These are phyloP conservation scores for Acanthopleura granulata DNA, from an alignment of 2,888 invertebrate species.

Conservation along the genomic window DNA sequence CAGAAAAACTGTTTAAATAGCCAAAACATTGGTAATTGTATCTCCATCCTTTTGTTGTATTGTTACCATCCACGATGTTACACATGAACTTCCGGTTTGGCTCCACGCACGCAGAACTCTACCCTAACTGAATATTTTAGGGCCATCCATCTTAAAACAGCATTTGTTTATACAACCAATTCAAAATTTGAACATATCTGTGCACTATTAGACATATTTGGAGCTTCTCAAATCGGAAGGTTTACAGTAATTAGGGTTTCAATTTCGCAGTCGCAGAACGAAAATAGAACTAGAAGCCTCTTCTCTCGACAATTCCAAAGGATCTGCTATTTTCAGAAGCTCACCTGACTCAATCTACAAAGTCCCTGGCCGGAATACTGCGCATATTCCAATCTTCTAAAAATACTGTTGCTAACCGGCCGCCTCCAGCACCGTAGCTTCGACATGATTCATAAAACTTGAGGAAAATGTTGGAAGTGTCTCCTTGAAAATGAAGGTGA, in stretches of 20 bases:
- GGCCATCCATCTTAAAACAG: too few species aligned
- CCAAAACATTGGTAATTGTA: background rate
- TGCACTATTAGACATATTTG: too few species aligned
- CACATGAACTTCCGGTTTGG: too few species aligned
- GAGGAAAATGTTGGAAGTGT: background rate
- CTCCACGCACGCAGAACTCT: too few species aligned
- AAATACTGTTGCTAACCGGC: constrained; percentile 9
- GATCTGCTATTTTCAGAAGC: background rate
- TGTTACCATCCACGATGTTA: too few species aligned
- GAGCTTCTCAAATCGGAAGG: background rate
- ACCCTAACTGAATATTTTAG: too few species aligned
- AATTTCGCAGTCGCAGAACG: background rate
- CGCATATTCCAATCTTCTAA: constrained; percentile 8
- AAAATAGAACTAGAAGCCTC: background rate
- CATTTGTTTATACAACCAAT: too few species aligned
- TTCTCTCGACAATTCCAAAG: too few species aligned
- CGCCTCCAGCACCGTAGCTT: constrained; percentile 5
- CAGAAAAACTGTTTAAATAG: too few species aligned
- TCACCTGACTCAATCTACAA: constrained; percentile 7
- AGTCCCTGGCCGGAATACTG: constrained; percentile 6
- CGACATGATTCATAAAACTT: background rate
- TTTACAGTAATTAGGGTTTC: background rate
- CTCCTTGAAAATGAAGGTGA: constrained; percentile 19
- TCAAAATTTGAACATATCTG: too few species aligned
- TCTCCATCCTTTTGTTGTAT: background rate